phyloP scores from a whole-genome alignment of 2,113 vertebrate genomes.

The Gavialis gangeticus region DNA sequence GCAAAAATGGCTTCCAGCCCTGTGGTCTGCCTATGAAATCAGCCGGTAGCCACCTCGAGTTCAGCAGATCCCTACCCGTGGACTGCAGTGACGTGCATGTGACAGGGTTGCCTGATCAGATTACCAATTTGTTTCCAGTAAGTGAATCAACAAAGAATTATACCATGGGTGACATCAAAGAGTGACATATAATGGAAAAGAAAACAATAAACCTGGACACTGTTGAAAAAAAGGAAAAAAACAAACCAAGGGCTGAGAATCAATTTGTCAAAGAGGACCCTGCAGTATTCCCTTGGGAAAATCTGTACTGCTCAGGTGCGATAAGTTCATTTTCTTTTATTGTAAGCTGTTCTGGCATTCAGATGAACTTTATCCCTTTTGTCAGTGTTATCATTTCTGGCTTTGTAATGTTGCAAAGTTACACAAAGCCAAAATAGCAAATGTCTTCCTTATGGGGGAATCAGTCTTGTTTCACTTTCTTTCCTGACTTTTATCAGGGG shows the following conservation, averaged over 20 bases:
- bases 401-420: not conserved
- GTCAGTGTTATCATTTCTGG: not conserved
- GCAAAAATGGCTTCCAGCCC: no score
- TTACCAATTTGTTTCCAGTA: not conserved
- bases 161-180: not conserved
- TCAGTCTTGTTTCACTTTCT: not conserved
- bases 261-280: not conserved
- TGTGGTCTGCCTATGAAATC: no score
- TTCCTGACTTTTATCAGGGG: not conserved
- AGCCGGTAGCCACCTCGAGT: no score
- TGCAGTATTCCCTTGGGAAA: not conserved
- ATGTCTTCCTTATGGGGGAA: not conserved
- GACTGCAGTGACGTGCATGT: not conserved
- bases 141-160: not conserved
- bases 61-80: no score
- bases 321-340: not conserved
- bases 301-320: not conserved
- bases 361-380: not conserved
- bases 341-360: not conserved
- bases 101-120: not conserved
- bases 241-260: not conserved
- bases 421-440: not conserved
- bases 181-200: not conserved
- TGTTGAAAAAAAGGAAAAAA: slow-evolving; percentile 18
- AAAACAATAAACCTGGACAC: not conserved